Percentiles rank a stretch among this genome's conserved stretches.
These are phyloP conservation scores for Sphaeridia pumilis DNA, from an alignment of 2,888 invertebrate genomes.

Conservation along the genomic window DNA sequence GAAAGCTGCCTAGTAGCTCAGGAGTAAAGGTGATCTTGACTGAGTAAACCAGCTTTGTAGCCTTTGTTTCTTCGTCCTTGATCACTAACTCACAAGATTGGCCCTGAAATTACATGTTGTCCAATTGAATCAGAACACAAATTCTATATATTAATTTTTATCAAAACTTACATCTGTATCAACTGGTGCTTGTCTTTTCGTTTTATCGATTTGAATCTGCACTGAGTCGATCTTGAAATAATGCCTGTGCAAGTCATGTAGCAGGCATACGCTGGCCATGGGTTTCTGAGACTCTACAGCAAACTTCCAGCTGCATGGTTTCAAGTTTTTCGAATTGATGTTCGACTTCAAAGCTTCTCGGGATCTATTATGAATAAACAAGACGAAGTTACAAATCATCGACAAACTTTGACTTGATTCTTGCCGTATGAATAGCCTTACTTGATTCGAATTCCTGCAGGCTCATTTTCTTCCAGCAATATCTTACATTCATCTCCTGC, in stretches of 20 bases:
- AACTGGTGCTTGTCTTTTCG: too few species aligned
- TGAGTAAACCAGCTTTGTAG: constrained; percentile 39
- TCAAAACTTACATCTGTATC: too few species aligned
- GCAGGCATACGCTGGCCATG: constrained; percentile 24
- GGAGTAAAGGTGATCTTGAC: constrained; percentile 52
- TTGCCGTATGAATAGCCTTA: too few species aligned
- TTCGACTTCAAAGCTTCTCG: constrained; percentile 21
- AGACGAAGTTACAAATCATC: too few species aligned
- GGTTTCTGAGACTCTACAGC: constrained; percentile 22
- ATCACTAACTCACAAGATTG: constrained; percentile 1
- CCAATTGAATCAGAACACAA: too few species aligned
- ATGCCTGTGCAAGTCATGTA: constrained; percentile 32
- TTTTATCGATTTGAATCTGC: constrained; percentile 14
- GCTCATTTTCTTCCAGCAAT: constrained; percentile 18
- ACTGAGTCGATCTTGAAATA: constrained; percentile 33
- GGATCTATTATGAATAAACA: constrained; percentile 16
- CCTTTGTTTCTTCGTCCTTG: too few species aligned
- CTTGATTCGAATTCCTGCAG: constrained; percentile 23
- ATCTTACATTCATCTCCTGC: constrained; percentile 16
- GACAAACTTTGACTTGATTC: too few species aligned
- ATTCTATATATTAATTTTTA: too few species aligned
- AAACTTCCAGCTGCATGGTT: constrained; percentile 30
- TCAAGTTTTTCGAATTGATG: constrained; percentile 22
- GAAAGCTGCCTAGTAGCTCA: constrained; percentile 64
- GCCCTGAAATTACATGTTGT: too few species aligned